These are phyloP conservation scores for Dipodomys stephensi DNA, from an alignment of 2,113 vertebrate species.

Conservation along the genomic window DNA sequence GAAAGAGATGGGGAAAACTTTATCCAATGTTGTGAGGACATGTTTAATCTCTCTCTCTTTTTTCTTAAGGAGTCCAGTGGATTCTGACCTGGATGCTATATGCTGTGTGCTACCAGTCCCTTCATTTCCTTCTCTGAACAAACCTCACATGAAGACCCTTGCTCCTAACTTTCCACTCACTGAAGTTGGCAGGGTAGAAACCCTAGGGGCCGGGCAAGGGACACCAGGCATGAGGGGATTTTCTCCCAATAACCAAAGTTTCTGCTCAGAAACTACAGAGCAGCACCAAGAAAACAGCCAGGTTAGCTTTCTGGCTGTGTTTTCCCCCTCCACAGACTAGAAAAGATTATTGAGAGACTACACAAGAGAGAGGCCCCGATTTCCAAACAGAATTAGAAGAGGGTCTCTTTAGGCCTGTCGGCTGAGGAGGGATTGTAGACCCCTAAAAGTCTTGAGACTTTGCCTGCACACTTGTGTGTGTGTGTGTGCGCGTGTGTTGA, in stretches of 20 bases:
- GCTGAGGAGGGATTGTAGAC: conserved; percentile 70
- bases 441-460: not conserved
- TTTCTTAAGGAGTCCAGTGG: not conserved
- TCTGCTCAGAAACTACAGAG: conserved; percentile 59
- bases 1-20: not conserved
- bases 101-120: no score
- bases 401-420: conserved; percentile 68
- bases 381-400: conserved; percentile 70
- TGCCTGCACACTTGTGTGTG: no score
- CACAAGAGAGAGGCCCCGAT: conserved; percentile 45
- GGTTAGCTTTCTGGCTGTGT: conserved; percentile 49
- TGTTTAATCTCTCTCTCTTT: not conserved
- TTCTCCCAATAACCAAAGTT: not conserved
- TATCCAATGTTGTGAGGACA: not conserved
- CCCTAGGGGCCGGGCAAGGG: not conserved
- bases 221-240: no score
- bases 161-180: not conserved
- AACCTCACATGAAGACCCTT: not conserved
- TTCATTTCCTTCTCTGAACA: not conserved
- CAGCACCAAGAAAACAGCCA: conserved; percentile 42
- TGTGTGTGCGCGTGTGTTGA: not conserved
- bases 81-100: no score
- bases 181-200: not conserved
- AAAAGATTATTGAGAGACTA: conserved; percentile 63
- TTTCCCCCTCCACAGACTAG: not conserved